Percentiles rank a stretch among this genome's conserved stretches.
Conservation (phyloP, 2,797 vertebrate genomes). For the Bucorvus abyssinicus region DNA sequence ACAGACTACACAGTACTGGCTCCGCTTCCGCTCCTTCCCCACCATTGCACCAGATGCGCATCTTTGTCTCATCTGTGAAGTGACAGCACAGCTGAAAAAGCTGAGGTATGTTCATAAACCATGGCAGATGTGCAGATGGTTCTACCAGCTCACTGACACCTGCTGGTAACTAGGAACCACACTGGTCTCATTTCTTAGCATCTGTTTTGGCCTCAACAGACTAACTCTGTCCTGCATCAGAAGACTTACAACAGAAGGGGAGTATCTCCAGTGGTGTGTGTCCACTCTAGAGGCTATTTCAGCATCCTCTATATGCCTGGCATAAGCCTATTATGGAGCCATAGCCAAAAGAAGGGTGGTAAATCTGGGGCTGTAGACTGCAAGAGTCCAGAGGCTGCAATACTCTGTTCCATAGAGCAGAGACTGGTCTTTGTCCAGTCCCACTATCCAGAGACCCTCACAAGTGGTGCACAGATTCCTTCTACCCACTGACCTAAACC, state of each 20-base stretch:
- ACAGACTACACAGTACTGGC: background rate
- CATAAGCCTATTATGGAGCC: background rate
- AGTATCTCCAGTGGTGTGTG: background rate
- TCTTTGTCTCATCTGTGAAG: background rate
- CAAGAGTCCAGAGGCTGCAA: background rate
- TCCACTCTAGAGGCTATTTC: background rate
- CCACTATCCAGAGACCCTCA: background rate
- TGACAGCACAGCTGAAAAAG: background rate
- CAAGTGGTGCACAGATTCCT: background rate
- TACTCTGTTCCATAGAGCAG: background rate
- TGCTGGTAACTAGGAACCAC: background rate
- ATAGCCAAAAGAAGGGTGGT: background rate
- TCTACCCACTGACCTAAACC: background rate
- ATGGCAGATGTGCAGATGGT: background rate
- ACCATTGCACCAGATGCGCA: rapidly evolving
- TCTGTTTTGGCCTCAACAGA: background rate
- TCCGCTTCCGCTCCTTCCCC: background rate
- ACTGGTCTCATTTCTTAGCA: background rate
- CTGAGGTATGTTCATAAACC: background rate
- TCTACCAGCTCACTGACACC: background rate
- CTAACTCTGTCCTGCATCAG: background rate
- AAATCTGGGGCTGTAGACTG: background rate
- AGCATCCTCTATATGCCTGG: background rate
- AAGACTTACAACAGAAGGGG: background rate
- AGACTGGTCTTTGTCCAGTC: background rate